Percentiles rank a stretch among this genome's conserved stretches.
phyloP scores from a whole-genome alignment of 1,140 invertebrate genomes.

The Procambarus clarkii region DNA sequence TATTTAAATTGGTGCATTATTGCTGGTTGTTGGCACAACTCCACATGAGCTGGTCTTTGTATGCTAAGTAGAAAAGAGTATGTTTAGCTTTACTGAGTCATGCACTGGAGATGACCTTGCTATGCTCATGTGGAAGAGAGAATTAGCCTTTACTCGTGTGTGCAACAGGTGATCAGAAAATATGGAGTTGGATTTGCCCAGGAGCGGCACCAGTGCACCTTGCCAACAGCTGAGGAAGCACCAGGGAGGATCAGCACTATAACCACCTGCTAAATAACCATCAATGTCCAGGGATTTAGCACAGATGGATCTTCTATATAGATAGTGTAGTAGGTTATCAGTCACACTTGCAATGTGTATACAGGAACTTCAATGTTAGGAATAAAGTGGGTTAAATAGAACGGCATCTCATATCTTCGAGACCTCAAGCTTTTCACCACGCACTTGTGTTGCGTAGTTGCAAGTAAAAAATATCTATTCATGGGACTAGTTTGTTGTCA shows the following conservation, averaged over 20 bases:
- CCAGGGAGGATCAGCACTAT: neutral
- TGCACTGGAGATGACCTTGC: too few relatives aligned
- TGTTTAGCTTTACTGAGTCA: too few relatives aligned
- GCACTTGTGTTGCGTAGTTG: constrained; percentile 24
- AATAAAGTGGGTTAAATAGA: constrained; percentile 6
- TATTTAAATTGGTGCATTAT: neutral
- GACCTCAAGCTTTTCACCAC: neutral
- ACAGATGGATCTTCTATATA: neutral
- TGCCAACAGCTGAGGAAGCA: constrained; percentile 26
- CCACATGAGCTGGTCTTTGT: neutral
- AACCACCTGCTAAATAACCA: neutral
- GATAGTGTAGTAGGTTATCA: constrained; percentile 5
- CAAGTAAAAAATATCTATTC: constrained; percentile 27
- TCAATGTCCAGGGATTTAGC: neutral
- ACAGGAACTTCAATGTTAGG: constrained; percentile 14
- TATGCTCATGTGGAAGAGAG: too few relatives aligned
- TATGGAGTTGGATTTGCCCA: neutral
- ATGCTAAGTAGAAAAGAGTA: too few relatives aligned
- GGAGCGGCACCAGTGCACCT: neutral
- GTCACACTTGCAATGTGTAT: constrained; percentile 5
- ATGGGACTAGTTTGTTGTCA: constrained; percentile 30
- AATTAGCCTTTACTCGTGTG: too few relatives aligned
- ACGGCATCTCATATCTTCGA: neutral
- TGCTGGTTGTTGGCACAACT: constrained; percentile 5
- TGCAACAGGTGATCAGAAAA: neutral